Percentiles rank a stretch among this genome's conserved stretches.
phyloP scores from a whole-genome alignment of 2,113 vertebrate species.

The Albula goreensis region DNA sequence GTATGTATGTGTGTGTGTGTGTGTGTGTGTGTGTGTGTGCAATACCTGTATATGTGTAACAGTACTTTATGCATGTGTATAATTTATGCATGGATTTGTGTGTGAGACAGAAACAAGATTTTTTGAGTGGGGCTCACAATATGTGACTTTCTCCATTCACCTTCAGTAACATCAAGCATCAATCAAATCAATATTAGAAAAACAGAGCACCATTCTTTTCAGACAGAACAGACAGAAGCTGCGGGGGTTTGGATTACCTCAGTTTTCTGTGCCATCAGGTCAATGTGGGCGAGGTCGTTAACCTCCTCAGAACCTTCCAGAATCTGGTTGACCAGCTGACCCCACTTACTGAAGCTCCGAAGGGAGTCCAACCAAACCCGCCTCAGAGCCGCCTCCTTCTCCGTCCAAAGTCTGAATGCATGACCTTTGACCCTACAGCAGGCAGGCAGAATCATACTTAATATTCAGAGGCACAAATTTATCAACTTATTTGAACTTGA shows the following conservation, averaged over 20 bases:
- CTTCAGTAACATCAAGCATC: too few relatives aligned
- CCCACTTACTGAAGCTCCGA: conserved; percentile 78
- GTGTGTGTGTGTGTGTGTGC: too few relatives aligned
- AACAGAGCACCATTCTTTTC: too few relatives aligned
- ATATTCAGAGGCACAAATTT: neutral
- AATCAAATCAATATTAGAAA: too few relatives aligned
- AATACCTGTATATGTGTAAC: too few relatives aligned
- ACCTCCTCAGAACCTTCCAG: conserved; percentile 73
- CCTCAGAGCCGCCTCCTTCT: conserved; percentile 66
- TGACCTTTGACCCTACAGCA: conserved; percentile 76
- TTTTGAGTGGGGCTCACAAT: too few relatives aligned
- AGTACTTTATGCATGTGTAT: too few relatives aligned
- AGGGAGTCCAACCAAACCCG: conserved; percentile 75
- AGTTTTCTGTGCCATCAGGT: conserved; percentile 73
- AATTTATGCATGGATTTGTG: too few relatives aligned
- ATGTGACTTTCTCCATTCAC: too few relatives aligned
- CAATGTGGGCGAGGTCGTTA: conserved; percentile 70
- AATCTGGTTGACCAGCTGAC: conserved; percentile 65
- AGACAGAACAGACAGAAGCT: neutral
- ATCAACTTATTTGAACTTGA: neutral
- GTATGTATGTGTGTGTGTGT: too few relatives aligned
- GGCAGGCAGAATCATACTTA: conserved; percentile 10
- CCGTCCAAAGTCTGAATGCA: conserved; percentile 68
- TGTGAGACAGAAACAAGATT: too few relatives aligned
- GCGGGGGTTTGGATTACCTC: conserved; percentile 69